Percentiles rank a stretch among this genome's conserved stretches.
Conservation (phyloP, 2,888 invertebrate genomes). For the Diogma glabrata region DNA sequence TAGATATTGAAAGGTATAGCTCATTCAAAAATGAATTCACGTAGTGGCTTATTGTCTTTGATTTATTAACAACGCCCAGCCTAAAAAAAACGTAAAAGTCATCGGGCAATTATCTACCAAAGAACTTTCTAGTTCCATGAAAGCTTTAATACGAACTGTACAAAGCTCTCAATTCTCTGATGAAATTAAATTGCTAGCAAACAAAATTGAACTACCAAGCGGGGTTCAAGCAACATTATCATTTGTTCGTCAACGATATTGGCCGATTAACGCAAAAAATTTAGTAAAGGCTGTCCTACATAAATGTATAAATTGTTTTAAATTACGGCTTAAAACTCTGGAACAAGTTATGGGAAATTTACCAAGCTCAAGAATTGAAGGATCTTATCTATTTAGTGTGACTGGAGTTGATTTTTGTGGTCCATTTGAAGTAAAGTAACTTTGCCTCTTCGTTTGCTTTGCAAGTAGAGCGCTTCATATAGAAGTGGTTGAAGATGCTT, state of each 20-base stretch:
- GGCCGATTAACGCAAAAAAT: background rate
- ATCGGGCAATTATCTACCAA: background rate
- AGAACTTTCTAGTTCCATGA: background rate
- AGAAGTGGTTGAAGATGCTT: constrained; percentile 3
- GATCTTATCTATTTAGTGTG: background rate
- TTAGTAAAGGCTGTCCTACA: background rate
- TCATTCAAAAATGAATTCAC: background rate
- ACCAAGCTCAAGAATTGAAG: background rate
- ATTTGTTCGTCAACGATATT: too few species aligned
- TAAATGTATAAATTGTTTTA: constrained; percentile 3
- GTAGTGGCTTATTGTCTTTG: background rate
- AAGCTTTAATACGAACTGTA: background rate
- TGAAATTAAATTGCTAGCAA: background rate
- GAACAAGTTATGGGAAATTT: background rate
- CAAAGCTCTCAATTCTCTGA: background rate
- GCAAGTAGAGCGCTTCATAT: background rate
- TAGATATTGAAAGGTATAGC: background rate
- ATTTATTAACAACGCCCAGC: background rate
- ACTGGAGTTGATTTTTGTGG: constrained; percentile 3
- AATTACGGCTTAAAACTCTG: background rate
- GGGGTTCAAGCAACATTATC: too few species aligned
- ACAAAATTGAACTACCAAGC: background rate
- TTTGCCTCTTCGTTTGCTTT: constrained; percentile 21
- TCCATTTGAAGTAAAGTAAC: background rate
- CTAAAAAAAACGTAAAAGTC: background rate